Percentiles rank a stretch among this genome's conserved stretches.
Conservation (phyloP, 2,797 vertebrate genomes). For the Tauraco hartlaubi region DNA sequence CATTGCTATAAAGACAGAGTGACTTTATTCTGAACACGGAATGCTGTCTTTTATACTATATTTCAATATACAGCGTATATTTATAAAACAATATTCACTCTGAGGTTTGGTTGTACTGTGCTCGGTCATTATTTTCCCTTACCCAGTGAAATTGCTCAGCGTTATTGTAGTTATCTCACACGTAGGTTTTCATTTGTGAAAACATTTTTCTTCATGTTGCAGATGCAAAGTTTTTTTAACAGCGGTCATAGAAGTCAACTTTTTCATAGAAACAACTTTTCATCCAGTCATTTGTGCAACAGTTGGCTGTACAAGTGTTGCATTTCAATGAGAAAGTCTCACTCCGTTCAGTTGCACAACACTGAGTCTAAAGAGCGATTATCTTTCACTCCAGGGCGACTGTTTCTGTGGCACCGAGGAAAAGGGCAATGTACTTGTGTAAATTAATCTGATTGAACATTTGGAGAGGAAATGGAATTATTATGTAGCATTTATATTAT, state of each 20-base stretch:
- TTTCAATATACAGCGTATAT: background rate
- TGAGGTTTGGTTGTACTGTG: background rate
- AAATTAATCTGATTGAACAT: background rate
- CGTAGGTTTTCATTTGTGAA: background rate
- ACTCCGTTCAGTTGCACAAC: background rate
- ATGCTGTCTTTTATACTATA: background rate
- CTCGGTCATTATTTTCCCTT: background rate
- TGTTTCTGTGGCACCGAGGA: background rate
- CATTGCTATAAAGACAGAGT: background rate
- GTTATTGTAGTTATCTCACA: background rate
- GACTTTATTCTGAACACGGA: background rate
- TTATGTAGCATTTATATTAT: background rate
- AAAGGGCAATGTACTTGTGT: background rate
- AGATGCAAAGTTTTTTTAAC: background rate
- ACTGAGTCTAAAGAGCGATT: background rate
- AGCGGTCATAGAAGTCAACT: background rate
- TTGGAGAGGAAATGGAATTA: background rate
- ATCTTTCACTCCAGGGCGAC: background rate
- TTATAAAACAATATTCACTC: background rate
- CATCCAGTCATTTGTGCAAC: background rate
- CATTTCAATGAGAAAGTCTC: background rate
- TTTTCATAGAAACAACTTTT: constrained; percentile 1
- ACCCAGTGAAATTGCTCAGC: background rate
- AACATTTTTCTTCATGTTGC: constrained; percentile 1
- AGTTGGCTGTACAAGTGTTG: background rate